Percentiles rank a stretch among this genome's conserved stretches.
These are phyloP conservation scores for Lordiphosa fenestrarum DNA, from an alignment of 2,888 invertebrate genomes.

Conservation along the genomic window DNA sequence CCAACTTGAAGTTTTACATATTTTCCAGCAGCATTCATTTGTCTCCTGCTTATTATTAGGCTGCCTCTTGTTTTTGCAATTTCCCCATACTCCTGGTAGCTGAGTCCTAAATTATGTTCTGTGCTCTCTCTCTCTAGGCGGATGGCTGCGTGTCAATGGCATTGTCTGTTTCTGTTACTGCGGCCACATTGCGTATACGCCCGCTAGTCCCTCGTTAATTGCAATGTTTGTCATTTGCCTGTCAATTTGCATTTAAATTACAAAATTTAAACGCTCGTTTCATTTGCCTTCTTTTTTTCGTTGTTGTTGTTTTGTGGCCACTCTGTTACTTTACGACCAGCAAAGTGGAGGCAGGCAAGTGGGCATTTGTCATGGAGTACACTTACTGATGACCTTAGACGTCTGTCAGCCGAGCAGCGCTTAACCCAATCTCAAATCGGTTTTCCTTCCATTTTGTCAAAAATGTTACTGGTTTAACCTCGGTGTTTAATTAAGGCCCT, in stretches of 20 bases:
- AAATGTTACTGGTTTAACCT: too few relatives aligned
- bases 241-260: conserved; percentile 77
- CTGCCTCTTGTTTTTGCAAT: conserved; percentile 5
- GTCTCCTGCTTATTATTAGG: too few relatives aligned
- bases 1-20: conserved; percentile 36
- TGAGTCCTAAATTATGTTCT: conserved; percentile 38
- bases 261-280: conserved; percentile 66
- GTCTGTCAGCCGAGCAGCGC: too few relatives aligned
- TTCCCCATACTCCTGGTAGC: conserved; percentile 28
- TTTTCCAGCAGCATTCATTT: conserved; percentile 15
- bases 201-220: conserved; percentile 71
- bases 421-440: conserved; percentile 10
- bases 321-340: conserved; percentile 33
- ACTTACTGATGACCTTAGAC: too few relatives aligned
- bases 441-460: background rate
- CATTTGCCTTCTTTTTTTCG: conserved; percentile 2
- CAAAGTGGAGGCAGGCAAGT: conserved; percentile 11
- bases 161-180: conserved; percentile 23
- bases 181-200: conserved; percentile 56
- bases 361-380: conserved; percentile 43
- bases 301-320: conserved; percentile 2
- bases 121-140: conserved; percentile 5
- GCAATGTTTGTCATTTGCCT: conserved; percentile 70
- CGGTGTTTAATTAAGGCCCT: conserved; percentile 57
- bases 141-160: background rate